Evolutionary conservation across 2,113 vertebrate species (phyloP).

Genomic region (Cercocebus atys): DNA sequence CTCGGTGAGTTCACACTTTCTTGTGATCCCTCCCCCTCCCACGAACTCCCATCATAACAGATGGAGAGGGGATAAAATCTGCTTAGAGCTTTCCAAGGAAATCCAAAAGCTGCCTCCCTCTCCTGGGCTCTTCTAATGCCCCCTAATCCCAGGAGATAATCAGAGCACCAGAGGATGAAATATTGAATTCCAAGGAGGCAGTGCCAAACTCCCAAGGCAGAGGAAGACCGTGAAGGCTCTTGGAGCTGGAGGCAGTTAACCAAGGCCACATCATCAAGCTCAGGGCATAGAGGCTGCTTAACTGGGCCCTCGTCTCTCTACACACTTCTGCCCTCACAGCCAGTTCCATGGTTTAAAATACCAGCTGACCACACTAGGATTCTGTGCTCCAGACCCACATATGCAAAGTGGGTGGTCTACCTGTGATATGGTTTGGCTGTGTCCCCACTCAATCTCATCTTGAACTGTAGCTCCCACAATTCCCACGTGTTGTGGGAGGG

Average conservation of each 20-base stretch:
- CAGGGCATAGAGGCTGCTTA: background rate
- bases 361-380: background rate
- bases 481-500: too few species aligned
- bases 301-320: background rate
- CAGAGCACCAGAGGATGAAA: background rate
- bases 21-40: background rate
- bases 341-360: background rate
- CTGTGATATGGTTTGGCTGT: too few species aligned
- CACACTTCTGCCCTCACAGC: background rate
- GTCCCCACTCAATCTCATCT: too few species aligned
- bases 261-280: background rate
- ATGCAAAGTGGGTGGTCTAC: background rate
- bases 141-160: slow-evolving; percentile 32
- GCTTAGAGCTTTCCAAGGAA: slow-evolving; percentile 27
- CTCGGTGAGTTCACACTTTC: background rate
- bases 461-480: too few species aligned
- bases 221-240: background rate
- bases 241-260: background rate
- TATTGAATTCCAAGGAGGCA: background rate
- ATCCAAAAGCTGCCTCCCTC: background rate
- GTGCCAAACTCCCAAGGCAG: background rate
- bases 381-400: background rate
- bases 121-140: background rate
- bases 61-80: background rate
- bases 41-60: background rate